Evolutionary conservation across 2,113 vertebrate genomes (phyloP), one percentile per base, ranked within the genome.

Genomic region (Octodon degus): DNA sequence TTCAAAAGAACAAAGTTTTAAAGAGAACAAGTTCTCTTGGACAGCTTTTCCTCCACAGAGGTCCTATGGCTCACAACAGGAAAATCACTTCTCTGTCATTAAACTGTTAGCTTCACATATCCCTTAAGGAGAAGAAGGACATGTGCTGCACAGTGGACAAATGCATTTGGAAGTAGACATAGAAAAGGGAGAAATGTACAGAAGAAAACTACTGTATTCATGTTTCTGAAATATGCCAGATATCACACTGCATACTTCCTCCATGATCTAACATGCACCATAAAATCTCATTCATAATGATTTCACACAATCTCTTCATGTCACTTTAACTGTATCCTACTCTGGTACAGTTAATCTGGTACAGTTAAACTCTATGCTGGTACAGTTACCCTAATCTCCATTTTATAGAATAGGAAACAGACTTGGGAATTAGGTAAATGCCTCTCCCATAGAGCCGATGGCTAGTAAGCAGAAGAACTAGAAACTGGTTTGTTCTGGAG

Each of bases 391-490:
- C 92, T 85, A 43, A 89, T 82, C 22, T 92, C 34, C 37, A 63
- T 8, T 93, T 94, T 95, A 58, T 62, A 96, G 32, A 25, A 79
- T 81, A 47, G 80, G 86, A 98, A 96, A 89, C 76, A 87, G 91
- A 97, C 40, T 50, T 62, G 91, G 43, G 72, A 76, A 9, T 72
- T 87, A 30, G 47, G 24, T n/a, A n/a, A 90, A 93, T 43, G 96
- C 77, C 24, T 5, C 74, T 20, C 19, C 74, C 25, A 22, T 43
- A 94, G 95, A 76, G 17, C 34, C 25, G 27, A 74, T 43, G 72
- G 74, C 30, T 95, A 32, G 63, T 81, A 92, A 86, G 32, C 60
- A 84, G 55, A 27, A 80, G 20, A 89, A 24, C 37, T 53, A 91
- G 70, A 95, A 97, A 95, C 77, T n/a, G 11, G 5, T 25, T 50